phyloP scores from a whole-genome alignment of 1,140 invertebrate species.

The Globodera rostochiensis region DNA sequence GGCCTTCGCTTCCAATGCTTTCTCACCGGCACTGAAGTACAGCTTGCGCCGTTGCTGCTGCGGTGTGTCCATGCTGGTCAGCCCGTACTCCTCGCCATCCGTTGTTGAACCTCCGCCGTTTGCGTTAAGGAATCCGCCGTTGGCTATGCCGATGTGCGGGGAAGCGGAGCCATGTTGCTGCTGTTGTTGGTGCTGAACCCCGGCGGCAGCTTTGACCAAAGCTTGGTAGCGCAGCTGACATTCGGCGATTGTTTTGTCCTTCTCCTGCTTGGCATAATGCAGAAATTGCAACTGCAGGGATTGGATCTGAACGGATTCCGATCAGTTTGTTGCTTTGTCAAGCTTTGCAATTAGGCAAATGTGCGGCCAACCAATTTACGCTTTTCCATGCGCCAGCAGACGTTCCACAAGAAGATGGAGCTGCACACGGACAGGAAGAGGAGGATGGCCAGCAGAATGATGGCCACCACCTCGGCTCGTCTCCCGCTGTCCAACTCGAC shows the following conservation, averaged over 20 bases:
- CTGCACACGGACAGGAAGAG: conserved; percentile 47
- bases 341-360: background rate
- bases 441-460: conserved; percentile 49
- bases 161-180: background rate
- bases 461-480: conserved; percentile 41
- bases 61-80: conserved; percentile 15
- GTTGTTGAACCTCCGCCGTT: conserved; percentile 19
- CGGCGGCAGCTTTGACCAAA: conserved; percentile 24
- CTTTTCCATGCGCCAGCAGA: conserved; percentile 57
- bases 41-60: conserved; percentile 41
- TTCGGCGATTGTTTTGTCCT: conserved; percentile 30
- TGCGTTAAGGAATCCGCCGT: background rate
- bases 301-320: conserved; percentile 34
- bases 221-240: conserved; percentile 42
- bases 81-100: conserved; percentile 23
- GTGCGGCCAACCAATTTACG: conserved; percentile 29
- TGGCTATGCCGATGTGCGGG: background rate
- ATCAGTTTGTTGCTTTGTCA: background rate
- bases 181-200: conserved; percentile 4
- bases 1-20: background rate
- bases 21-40: conserved; percentile 53
- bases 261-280: conserved; percentile 57
- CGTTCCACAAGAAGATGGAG: conserved; percentile 51
- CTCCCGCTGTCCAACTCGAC: conserved; percentile 21
- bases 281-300: conserved; percentile 56